Evolutionary conservation across 2,113 vertebrate genomes (phyloP).

Genomic region (Emydura subglobosa): DNA sequence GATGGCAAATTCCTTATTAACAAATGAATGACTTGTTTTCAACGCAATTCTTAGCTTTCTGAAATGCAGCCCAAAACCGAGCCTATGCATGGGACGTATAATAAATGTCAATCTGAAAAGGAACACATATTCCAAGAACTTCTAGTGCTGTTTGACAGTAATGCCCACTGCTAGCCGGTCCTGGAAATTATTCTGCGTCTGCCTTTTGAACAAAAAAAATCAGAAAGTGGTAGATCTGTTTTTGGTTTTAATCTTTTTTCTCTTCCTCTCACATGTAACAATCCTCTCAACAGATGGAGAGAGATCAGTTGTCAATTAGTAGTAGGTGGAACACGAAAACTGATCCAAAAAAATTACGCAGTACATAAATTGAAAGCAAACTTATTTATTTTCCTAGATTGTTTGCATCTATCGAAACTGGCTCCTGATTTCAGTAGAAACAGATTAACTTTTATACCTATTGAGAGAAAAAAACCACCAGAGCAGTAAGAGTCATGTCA

Average conservation of each 20-base stretch:
- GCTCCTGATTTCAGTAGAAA: neutral
- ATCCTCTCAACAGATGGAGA: neutral
- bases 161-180: accelerated
- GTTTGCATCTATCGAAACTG: neutral
- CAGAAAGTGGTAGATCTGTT: neutral
- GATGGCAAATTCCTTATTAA: neutral
- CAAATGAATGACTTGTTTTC: neutral
- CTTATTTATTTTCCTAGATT: neutral
- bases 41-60: neutral
- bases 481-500: neutral
- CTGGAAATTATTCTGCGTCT: neutral
- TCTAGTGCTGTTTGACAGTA: neutral
- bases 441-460: neutral
- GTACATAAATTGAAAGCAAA: neutral
- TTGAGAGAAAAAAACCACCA: neutral
- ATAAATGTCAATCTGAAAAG: neutral
- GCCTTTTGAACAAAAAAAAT: neutral
- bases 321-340: neutral
- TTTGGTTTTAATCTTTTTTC: neutral
- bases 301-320: neutral
- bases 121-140: neutral
- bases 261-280: neutral
- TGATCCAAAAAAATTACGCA: neutral
- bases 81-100: accelerated
- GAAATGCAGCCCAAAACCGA: neutral